Conservation (phyloP, 2,888 invertebrate species). For the Himalopsyche kuldschensis region DNA sequence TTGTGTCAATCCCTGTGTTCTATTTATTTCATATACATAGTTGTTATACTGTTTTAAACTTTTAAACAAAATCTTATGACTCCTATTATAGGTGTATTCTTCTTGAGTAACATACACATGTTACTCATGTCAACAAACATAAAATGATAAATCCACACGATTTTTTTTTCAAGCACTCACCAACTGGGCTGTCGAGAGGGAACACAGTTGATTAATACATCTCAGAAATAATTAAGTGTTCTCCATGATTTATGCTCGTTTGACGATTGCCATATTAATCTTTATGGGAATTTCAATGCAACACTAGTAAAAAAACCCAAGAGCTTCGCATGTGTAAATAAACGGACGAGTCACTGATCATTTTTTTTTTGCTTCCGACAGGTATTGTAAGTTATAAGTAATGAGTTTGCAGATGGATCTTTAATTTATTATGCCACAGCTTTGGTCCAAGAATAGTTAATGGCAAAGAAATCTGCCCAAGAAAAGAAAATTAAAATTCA, state of each 20-base stretch:
- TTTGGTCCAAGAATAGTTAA: too few relatives aligned
- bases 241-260: conserved; percentile 7
- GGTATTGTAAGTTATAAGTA: background rate
- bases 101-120: background rate
- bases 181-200: background rate
- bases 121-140: background rate
- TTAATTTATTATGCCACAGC: too few relatives aligned
- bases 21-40: too few relatives aligned
- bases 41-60: too few relatives aligned
- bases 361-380: background rate
- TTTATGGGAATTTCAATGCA: background rate
- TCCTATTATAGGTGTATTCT: background rate
- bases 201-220: conserved; percentile 13
- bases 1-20: too few relatives aligned
- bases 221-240: conserved; percentile 21
- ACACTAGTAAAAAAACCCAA: background rate
- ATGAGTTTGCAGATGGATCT: background rate
- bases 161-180: background rate
- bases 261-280: conserved; percentile 1
- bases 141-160: background rate
- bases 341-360: background rate
- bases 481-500: too few relatives aligned
- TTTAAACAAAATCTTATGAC: too few relatives aligned
- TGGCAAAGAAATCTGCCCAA: too few relatives aligned
- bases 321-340: background rate